Conservation (phyloP, 2,797 vertebrate species). For the Enteromius fasciolatus region DNA sequence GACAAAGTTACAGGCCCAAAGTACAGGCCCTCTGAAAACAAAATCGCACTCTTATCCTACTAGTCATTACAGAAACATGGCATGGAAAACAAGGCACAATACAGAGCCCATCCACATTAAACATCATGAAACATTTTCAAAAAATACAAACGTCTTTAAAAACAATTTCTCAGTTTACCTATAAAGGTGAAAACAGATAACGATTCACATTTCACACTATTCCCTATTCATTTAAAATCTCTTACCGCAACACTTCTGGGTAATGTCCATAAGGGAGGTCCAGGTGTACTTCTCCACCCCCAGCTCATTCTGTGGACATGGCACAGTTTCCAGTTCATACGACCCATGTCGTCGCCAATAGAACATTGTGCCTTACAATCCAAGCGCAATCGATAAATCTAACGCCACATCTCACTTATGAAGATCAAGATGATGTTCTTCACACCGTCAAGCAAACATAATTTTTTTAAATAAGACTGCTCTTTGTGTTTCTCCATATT, state of each 20-base stretch:
- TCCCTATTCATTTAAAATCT: slow-evolving; percentile 46
- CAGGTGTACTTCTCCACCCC: slow-evolving; percentile 86
- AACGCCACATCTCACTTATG: slow-evolving; percentile 5
- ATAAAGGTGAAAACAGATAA: background rate
- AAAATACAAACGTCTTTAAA: background rate
- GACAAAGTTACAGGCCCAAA: background rate
- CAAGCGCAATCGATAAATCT: slow-evolving; percentile 13
- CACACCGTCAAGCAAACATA: background rate
- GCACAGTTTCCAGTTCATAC: slow-evolving; percentile 87
- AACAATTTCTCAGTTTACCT: background rate
- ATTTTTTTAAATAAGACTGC: background rate
- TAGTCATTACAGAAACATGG: slow-evolving; percentile 14
- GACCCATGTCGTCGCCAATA: slow-evolving; percentile 89
- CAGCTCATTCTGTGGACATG: slow-evolving; percentile 68
- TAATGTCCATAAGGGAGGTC: slow-evolving; percentile 85
- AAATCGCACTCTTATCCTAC: background rate
- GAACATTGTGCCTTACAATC: slow-evolving; percentile 80
- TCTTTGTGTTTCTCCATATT: background rate
- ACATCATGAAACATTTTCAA: background rate
- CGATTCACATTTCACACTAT: background rate
- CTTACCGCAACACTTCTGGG: slow-evolving; percentile 86
- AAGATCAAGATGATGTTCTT: slow-evolving; percentile 8
- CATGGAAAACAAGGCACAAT: background rate
- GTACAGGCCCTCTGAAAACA: background rate
- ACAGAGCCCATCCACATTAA: background rate